Evolutionary conservation across 2,797 vertebrate genomes (phyloP).

Genomic region (Emydoidea blandingii): DNA sequence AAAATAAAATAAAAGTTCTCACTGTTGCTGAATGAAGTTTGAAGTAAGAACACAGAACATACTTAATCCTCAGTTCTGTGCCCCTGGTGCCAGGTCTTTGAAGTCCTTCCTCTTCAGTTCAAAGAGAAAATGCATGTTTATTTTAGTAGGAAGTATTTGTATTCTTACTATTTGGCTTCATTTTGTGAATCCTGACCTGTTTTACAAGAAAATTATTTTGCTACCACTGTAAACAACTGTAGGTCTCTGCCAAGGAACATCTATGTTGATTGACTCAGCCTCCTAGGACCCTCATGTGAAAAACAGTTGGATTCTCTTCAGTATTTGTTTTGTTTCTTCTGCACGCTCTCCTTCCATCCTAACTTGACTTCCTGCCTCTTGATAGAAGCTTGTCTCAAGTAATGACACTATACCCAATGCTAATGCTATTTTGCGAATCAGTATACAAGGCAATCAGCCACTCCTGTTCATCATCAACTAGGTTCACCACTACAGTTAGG

Average conservation of each 20-base stretch:
- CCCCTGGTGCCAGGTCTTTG: not conserved
- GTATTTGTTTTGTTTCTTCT: not conserved
- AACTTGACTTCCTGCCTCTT: not conserved
- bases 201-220: conserved; percentile 28
- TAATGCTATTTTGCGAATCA: conserved; percentile 20
- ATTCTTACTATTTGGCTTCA: conserved; percentile 6
- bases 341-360: not conserved
- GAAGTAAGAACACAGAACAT: not conserved
- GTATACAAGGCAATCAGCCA: not conserved
- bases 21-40: not conserved
- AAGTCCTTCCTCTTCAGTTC: not conserved
- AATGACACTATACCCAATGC: conserved; percentile 8
- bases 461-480: not conserved
- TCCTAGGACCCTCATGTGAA: not conserved
- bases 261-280: not conserved
- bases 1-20: not conserved
- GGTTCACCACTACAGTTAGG: not conserved
- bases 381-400: not conserved
- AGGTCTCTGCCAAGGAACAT: not conserved
- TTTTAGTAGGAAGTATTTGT: not conserved
- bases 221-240: conserved; percentile 8
- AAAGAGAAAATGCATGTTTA: not conserved
- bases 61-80: not conserved
- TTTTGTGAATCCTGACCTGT: not conserved
- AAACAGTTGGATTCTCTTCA: not conserved